These are phyloP conservation scores for Nemapogon koenigi DNA, from an alignment of 2,888 invertebrate genomes.

Conservation along the genomic window DNA sequence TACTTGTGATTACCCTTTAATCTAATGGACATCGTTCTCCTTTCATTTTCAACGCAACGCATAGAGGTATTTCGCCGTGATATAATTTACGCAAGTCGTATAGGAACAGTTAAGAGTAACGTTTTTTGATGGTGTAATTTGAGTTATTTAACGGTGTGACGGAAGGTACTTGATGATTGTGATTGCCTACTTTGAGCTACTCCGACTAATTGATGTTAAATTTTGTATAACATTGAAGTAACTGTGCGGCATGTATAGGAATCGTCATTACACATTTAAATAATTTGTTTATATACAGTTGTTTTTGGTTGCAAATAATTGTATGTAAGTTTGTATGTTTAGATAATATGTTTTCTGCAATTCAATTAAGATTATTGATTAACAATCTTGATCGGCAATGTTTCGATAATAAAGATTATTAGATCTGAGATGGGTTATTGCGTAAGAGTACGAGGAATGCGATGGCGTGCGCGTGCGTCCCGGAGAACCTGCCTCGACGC, in stretches of 20 bases:
- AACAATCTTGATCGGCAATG: background rate
- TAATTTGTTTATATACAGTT: too few species aligned
- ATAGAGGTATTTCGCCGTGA: background rate
- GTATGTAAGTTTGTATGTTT: background rate
- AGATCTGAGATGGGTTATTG: constrained; percentile 21
- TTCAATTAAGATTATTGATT: background rate
- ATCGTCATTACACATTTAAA: background rate
- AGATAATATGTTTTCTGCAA: background rate
- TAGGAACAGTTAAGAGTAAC: constrained; percentile 1
- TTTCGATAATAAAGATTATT: background rate
- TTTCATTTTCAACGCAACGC: constrained; percentile 24
- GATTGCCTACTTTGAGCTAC: constrained; percentile 6
- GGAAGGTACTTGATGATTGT: background rate
- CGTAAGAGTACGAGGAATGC: constrained; percentile 38
- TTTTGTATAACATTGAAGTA: constrained; percentile 6
- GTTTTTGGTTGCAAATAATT: background rate
- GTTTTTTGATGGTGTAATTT: constrained; percentile 4
- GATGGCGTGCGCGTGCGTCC: constrained; percentile 27
- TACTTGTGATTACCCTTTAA: constrained; percentile 26
- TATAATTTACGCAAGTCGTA: constrained; percentile 4
- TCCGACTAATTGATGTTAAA: constrained; percentile 7
- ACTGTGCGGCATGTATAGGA: constrained; percentile 3
- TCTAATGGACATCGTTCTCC: constrained; percentile 20
- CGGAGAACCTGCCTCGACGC: constrained; percentile 25
- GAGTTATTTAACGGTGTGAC: constrained; percentile 4